These are phyloP conservation scores for Diorhabda carinulata DNA, from an alignment of 1,140 invertebrate species.

Conservation along the genomic window DNA sequence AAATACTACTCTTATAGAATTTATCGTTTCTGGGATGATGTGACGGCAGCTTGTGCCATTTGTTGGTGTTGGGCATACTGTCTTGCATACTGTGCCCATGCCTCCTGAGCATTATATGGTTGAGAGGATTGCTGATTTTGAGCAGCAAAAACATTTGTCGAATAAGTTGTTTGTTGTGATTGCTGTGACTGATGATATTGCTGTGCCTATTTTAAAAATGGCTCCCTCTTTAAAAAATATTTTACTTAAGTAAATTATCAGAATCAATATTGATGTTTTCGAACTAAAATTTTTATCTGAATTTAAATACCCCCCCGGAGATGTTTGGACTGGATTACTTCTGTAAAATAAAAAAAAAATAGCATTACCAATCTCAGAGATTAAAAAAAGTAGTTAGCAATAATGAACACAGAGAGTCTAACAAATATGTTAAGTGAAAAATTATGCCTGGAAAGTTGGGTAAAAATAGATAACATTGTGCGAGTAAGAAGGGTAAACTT, in stretches of 20 bases:
- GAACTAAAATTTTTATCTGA: background rate
- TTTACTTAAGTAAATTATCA: background rate
- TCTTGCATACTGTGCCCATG: background rate
- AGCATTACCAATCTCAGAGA: background rate
- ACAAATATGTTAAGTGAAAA: background rate
- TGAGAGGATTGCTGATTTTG: background rate
- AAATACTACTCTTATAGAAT: too few species aligned
- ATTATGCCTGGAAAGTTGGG: background rate
- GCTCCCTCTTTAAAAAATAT: background rate
- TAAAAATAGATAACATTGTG: background rate
- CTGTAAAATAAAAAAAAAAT: conserved; percentile 13
- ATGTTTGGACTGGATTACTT: conserved; percentile 14
- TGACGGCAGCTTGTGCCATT: background rate
- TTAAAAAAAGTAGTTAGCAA: background rate
- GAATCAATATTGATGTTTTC: conserved; percentile 9
- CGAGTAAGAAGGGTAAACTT: background rate
- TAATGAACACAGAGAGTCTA: background rate
- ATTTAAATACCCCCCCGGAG: background rate
- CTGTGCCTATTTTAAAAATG: background rate
- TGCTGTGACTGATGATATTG: background rate
- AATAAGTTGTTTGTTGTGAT: background rate
- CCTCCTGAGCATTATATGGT: background rate
- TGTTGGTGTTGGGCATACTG: conserved; percentile 4
- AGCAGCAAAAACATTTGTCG: background rate
- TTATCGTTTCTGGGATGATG: too few species aligned